phyloP scores from a whole-genome alignment of 2,888 invertebrate species.

The Ectemnius lituratus region DNA sequence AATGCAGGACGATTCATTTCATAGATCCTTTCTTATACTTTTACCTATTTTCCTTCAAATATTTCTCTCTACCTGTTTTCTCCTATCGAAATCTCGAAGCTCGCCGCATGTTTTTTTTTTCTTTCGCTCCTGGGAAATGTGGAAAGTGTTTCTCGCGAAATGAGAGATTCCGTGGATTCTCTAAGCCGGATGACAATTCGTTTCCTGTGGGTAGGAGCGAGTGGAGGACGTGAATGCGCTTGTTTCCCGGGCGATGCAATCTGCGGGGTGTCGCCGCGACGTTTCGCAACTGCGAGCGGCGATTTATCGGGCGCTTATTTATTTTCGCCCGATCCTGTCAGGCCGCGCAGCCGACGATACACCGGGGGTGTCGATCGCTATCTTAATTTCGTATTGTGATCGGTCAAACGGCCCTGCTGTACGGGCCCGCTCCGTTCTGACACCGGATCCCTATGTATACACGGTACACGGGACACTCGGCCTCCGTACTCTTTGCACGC shows the following conservation, averaged over 20 bases:
- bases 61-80: conserved; percentile 11
- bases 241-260: conserved; percentile 41
- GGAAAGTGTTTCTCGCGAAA: conserved; percentile 14
- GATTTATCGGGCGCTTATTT: conserved; percentile 68
- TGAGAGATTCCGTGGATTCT: conserved; percentile 21
- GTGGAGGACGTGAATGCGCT: conserved; percentile 37
- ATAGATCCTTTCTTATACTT: background rate
- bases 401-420: conserved; percentile 57
- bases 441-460: conserved; percentile 24
- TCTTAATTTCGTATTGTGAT: conserved; percentile 72
- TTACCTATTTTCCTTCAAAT: background rate
- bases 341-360: conserved; percentile 45
- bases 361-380: conserved; percentile 67
- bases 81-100: conserved; percentile 18
- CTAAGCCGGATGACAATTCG: conserved; percentile 23
- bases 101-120: background rate
- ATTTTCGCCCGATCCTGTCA: conserved; percentile 60
- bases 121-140: too few relatives aligned
- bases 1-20: background rate
- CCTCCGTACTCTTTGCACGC: conserved; percentile 44
- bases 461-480: conserved; percentile 42
- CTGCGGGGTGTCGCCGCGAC: conserved; percentile 47
- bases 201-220: conserved; percentile 22
- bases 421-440: conserved; percentile 28
- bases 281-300: conserved; percentile 45